Evolutionary conservation across 2,888 invertebrate genomes (phyloP).

Genomic region (Suillia variegata): DNA sequence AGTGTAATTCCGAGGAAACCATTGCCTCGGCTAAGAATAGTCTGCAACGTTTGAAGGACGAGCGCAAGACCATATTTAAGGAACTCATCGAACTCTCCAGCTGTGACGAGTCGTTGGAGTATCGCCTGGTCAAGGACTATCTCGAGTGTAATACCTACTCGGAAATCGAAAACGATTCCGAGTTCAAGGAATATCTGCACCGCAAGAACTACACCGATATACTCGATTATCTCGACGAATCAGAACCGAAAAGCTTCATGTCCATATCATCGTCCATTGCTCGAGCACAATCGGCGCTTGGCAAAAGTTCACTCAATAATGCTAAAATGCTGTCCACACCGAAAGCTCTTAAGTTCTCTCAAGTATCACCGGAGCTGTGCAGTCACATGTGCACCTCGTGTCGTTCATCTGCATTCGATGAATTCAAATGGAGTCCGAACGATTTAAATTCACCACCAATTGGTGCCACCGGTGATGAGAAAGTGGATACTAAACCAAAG

Average conservation of each 20-base stretch:
- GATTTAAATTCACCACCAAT: constrained; percentile 17
- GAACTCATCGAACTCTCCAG: constrained; percentile 54
- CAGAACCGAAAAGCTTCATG: constrained; percentile 43
- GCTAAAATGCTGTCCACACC: constrained; percentile 49
- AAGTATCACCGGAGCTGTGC: constrained; percentile 35
- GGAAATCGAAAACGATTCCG: constrained; percentile 57
- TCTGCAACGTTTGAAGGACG: constrained; percentile 45
- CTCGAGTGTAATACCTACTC: constrained; percentile 60
- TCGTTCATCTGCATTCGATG: constrained; percentile 28
- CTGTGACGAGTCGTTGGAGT: constrained; percentile 58
- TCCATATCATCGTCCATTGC: constrained; percentile 48
- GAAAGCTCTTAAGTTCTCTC: constrained; percentile 43
- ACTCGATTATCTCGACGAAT: constrained; percentile 52
- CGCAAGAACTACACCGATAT: constrained; percentile 59
- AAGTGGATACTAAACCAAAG: constrained; percentile 14
- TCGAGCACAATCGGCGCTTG: constrained; percentile 50
- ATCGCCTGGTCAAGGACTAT: constrained; percentile 57
- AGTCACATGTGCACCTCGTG: constrained; percentile 42
- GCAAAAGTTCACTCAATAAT: constrained; percentile 47
- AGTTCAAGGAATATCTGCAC: constrained; percentile 57
- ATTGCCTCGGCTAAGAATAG: constrained; percentile 39
- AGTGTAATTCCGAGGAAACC: constrained; percentile 4
- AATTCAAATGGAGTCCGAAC: constrained; percentile 26
- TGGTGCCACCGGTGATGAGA: neutral
- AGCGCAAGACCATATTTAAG: constrained; percentile 51